Evolutionary conservation across 2,797 vertebrate genomes (phyloP).

Genomic region (Pipistrellus nathusii): DNA sequence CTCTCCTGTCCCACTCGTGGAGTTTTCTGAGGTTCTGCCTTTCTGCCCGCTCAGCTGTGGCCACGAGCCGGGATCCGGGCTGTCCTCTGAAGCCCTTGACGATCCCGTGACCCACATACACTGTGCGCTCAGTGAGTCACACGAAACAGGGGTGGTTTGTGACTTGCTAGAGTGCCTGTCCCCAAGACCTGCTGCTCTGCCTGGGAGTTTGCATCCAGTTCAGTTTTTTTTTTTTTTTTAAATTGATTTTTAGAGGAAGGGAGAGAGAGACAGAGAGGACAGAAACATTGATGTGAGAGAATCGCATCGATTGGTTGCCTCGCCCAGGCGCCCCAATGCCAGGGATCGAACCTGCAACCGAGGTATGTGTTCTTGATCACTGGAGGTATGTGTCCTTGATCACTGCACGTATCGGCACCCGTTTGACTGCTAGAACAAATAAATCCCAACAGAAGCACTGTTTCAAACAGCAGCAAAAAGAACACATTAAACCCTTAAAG

Average conservation of each 20-base stretch:
- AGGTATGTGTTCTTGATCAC: background rate
- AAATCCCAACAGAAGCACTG: background rate
- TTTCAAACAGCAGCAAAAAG: background rate
- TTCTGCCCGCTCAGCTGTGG: background rate
- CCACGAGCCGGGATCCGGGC: background rate
- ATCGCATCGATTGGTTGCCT: background rate
- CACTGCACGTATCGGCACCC: background rate
- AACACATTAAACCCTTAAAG: background rate
- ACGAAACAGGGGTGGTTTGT: background rate
- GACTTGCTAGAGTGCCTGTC: background rate
- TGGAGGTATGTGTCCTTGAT: background rate
- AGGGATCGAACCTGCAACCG: background rate
- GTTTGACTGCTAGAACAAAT: background rate
- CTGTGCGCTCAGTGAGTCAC: background rate
- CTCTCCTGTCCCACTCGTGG: background rate
- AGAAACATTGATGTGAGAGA: background rate
- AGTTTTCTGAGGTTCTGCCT: background rate
- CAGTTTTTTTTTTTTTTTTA: background rate
- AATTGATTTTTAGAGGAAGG: background rate
- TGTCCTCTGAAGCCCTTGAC: background rate
- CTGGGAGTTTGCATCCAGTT: background rate
- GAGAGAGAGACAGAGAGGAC: background rate
- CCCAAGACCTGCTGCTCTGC: background rate
- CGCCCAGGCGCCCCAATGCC: background rate
- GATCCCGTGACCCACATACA: background rate